Evolutionary conservation across 2,888 invertebrate genomes (phyloP), one percentile per base, ranked within the genome.

Genomic region (Heterodera filipjevi): DNA sequence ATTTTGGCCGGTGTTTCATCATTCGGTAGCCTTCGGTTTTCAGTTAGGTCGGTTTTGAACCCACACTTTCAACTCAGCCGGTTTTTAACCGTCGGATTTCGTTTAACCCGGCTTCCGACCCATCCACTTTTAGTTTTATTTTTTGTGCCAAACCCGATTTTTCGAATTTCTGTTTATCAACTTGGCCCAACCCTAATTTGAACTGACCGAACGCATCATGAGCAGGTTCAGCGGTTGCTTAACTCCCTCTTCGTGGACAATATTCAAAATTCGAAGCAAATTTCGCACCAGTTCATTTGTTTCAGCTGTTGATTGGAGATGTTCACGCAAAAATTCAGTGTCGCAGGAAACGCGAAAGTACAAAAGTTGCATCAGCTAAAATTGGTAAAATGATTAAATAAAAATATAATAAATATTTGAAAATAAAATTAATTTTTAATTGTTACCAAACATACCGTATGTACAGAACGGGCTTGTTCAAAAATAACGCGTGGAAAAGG

Each of bases 311-410:
- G 86, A 79, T 49, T 80, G 81, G 73, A 88, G 87, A 22, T 83
- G 76, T 33, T 85, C 77, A 16, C 84, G 72, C 27, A 89, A 80
- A 78, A 89, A 89, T 59, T 87, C 86, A 44, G 75, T 81, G 64
- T 89, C 88, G 77, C 83, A 86, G 6, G 89, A 85, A n/a, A 87
- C 77, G 1, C 81, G 80, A 77, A 86, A 87, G 77, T 89, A 89
- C 14, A 89, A 80, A 33, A 79, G 77, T 49, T 86, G 86, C 77
- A 85, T 87, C 14, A 84, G 81, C 82, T 82, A 72, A 66, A 82
- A 10, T 30, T 12, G 0, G 35, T 12, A 2, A 80, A 27, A 66
- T 14, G n/a, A 70, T 46, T 59, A 22, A 2, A 39, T 27, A 6
- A 22, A 22, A 59, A 27, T n/a, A n/a, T n/a, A n/a, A n/a, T n/a